A percentile compares a stretch with the other conserved stretches of the same genome.
These are phyloP conservation scores for Parnassius glacialis DNA, from an alignment of 2,888 invertebrate genomes.

Conservation along the genomic window DNA sequence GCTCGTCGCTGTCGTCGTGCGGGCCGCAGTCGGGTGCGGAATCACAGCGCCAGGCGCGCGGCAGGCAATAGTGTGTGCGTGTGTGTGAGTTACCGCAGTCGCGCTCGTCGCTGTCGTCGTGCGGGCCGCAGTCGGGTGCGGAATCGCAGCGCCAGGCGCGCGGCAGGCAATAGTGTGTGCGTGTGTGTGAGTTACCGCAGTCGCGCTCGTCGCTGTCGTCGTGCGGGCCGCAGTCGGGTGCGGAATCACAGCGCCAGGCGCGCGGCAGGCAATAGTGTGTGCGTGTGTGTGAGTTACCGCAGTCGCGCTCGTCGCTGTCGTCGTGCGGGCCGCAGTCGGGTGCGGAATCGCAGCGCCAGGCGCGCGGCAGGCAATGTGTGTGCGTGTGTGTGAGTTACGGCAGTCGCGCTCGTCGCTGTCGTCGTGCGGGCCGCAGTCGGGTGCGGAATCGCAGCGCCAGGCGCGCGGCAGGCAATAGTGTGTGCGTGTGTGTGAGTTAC, in stretches of 20 bases:
- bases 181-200: conserved; percentile 44
- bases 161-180: conserved; percentile 82
- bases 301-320: conserved; percentile 81
- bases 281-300: conserved; percentile 39
- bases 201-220: conserved; percentile 83
- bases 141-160: conserved; percentile 86
- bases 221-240: conserved; percentile 83
- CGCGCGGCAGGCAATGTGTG: conserved; percentile 83
- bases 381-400: conserved; percentile 35
- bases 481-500: conserved; percentile 30
- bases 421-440: conserved; percentile 84
- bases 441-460: conserved; percentile 86
- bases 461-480: conserved; percentile 84
- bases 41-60: conserved; percentile 86
- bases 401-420: conserved; percentile 81
- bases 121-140: conserved; percentile 83
- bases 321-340: conserved; percentile 84
- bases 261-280: conserved; percentile 83
- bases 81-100: conserved; percentile 46
- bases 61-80: conserved; percentile 77
- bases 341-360: conserved; percentile 86
- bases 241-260: conserved; percentile 86
- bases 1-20: conserved; percentile 83
- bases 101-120: conserved; percentile 83
- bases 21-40: conserved; percentile 84